These are phyloP conservation scores for Pristionchus exspectatus DNA, from an alignment of 2,888 invertebrate genomes.

Conservation along the genomic window DNA sequence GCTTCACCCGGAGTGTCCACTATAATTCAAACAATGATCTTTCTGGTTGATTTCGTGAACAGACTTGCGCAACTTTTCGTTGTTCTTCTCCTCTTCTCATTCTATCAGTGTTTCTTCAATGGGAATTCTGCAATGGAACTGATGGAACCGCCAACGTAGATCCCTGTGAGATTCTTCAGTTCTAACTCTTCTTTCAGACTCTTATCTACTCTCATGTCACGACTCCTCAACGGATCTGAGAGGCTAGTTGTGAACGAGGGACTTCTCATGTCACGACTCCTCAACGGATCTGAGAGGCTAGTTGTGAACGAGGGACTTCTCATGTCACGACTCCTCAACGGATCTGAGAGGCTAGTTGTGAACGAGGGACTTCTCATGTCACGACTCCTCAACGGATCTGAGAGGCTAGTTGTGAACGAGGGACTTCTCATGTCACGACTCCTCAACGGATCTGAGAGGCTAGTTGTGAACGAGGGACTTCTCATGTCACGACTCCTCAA, in stretches of 20 bases:
- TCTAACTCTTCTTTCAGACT: not conserved
- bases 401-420: no score
- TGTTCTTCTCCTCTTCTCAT: not conserved
- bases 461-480: no score
- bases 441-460: no score
- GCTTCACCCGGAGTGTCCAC: not conserved
- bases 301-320: no score
- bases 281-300: no score
- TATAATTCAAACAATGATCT: not conserved
- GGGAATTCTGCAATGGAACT: not conserved
- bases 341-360: no score
- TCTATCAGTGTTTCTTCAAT: conserved; percentile 13
- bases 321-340: no score
- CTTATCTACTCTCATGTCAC: not conserved
- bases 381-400: no score
- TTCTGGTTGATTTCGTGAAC: conserved; percentile 3
- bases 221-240: not conserved
- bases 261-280: no score
- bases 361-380: no score
- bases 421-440: no score
- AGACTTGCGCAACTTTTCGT: not conserved
- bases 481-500: no score
- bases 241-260: not conserved
- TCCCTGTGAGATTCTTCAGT: not conserved
- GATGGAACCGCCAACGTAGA: not conserved